These are phyloP conservation scores for Operophtera brumata DNA, from an alignment of 2,888 invertebrate species.

Conservation along the genomic window DNA sequence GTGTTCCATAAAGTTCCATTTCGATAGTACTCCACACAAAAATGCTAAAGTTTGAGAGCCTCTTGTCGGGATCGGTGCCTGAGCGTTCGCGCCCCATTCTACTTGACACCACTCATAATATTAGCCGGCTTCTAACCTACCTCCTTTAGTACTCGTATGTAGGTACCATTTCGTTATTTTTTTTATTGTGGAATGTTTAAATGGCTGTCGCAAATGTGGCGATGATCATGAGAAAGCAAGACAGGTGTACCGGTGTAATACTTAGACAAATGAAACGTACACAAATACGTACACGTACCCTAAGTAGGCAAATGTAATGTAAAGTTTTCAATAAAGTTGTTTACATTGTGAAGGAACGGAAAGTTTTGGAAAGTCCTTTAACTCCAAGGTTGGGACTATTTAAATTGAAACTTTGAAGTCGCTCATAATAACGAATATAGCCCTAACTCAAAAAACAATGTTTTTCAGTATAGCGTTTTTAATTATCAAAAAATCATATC, in stretches of 20 bases:
- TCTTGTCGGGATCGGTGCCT: constrained; percentile 16
- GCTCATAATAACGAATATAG: too few species aligned
- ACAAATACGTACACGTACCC: too few species aligned
- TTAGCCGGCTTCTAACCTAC: background rate
- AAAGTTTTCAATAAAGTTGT: constrained; percentile 7
- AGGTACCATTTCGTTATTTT: background rate
- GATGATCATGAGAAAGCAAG: background rate
- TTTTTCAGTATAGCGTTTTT: too few species aligned
- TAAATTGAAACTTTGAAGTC: constrained; percentile 24
- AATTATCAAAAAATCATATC: too few species aligned
- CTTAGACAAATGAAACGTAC: background rate
- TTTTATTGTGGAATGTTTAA: background rate
- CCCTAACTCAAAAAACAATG: too few species aligned
- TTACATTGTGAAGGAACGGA: constrained; percentile 13
- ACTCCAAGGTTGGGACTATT: constrained; percentile 11
- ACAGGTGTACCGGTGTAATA: too few species aligned
- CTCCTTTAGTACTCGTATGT: background rate
- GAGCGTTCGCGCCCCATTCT: constrained; percentile 16
- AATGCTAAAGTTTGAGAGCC: constrained; percentile 39
- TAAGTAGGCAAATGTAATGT: background rate
- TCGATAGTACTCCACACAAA: constrained; percentile 39
- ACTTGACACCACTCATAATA: constrained; percentile 20
- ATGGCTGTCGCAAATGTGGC: background rate
- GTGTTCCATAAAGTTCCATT: constrained; percentile 23
- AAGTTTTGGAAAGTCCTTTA: constrained; percentile 11